Base-by-base conservation (phyloP, 92 coral and sea anemone species). In the Micromussa lordhowensis region DNA sequence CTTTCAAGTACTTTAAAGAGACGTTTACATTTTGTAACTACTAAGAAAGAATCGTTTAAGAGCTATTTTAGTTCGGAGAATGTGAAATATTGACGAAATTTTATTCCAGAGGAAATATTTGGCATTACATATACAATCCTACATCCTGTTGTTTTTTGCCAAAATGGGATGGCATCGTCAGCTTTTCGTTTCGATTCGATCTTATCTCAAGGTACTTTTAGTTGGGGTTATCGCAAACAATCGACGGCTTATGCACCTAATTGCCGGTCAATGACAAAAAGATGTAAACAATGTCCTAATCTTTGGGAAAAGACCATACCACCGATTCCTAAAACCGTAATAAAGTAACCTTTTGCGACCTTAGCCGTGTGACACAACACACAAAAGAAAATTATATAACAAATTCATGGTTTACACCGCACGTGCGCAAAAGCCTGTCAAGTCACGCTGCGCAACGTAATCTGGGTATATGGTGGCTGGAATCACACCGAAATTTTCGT, bases 181-280 rank as follows among this genome's bases (percentile, higher is more conserved):
- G 55, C 73, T 63, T 51, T 40, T 29, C 29, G 30, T 2, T 44
- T 36, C 49, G 18, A 64, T 49, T 64, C 75, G 40, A 48, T 44
- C 13, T 44, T 44, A 44, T 44, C 51, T 44, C 12, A 77, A 44
- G 64, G 61, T 77, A 48, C 13, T 30, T n/a, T 82, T 29, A 19
- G 57, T 1, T 24, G 1, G 19, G 35, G 53, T 82, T 44, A 82
- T 68, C 86, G 64, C 77, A 19, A 8, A 68, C 69, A 36, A 68
- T 68, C 86, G 29, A 44, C 75, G 55, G 22, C 77, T 82, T 44
- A 59, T 82, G 77, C 19, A 49, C 86, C 26, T 26, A 66, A 68
- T 44, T 38, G 75, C 59, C 22, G 66, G 75, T 64, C 85, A 82
- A 66, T 66, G 58, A n/a, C 75, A 68, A n/a, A 82, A 82, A 31